Evolutionary conservation across 2,113 vertebrate species (phyloP).

Genomic region (Elephas maximus): DNA sequence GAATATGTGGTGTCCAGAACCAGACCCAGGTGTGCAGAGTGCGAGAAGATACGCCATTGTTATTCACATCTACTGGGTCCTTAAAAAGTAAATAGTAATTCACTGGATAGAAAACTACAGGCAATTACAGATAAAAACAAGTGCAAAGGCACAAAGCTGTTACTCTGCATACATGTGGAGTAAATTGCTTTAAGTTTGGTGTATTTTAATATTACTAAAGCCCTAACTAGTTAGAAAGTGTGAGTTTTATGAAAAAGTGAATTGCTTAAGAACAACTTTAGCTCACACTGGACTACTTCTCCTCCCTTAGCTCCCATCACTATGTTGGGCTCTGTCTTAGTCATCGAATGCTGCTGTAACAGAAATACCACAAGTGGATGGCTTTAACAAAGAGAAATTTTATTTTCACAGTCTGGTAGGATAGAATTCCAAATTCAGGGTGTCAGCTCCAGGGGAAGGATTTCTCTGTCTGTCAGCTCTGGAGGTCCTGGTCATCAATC

Average conservation of each 20-base stretch:
- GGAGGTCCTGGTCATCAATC: no score
- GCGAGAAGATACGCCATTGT: neutral
- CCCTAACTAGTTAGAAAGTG: neutral
- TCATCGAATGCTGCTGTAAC: no score
- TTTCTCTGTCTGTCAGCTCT: no score
- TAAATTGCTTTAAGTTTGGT: neutral
- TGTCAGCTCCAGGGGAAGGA: no score
- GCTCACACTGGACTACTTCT: neutral
- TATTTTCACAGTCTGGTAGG: no score
- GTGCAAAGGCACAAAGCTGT: neutral
- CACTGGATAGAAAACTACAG: neutral
- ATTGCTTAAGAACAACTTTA: neutral
- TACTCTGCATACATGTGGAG: neutral
- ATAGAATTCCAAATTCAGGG: no score
- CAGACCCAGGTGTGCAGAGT: neutral
- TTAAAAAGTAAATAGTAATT: neutral
- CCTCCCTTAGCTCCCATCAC: neutral
- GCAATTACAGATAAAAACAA: neutral
- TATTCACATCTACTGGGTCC: neutral
- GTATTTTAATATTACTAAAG: neutral
- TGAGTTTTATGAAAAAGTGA: neutral
- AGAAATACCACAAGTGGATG: no score
- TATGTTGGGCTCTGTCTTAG: neutral
- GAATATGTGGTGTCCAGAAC: neutral
- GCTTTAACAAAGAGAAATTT: no score